Base-by-base conservation (phyloP, 2,113 vertebrate species). In the Proterorhinus semilunaris region DNA sequence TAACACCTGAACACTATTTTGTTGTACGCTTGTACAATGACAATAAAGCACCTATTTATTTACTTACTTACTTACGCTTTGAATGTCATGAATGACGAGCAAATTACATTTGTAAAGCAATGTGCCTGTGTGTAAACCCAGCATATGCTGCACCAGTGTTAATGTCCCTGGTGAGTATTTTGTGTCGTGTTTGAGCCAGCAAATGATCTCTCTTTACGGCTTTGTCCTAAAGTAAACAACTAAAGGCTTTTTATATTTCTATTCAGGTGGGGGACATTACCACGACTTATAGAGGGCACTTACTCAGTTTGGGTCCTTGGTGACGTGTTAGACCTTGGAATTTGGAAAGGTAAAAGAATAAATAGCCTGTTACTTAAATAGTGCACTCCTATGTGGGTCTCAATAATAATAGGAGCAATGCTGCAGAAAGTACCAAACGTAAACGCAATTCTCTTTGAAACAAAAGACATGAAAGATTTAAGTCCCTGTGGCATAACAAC, bases 271-370 rank as follows among this genome's bases (percentile, higher is more conserved):
- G 42, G 36, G 42, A 44, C 36, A 61, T 61, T 61, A 61, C n/a
- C 58, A 61, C 58, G 44, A 43, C 42, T 44, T n/a, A 61, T 15
- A 61, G 58, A 61, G 58, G 58, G 7, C 58, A 45, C 42, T 44
- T 61, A 6, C 58, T 12, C 57, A 44, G 42, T 44, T 45, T 61
- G 1, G 15, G 15, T 61, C 58, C 58, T 61, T 45, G 58, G 4
- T 44, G 58, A 61, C 58, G 45, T 45, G 42, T 13, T 3, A 15
- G 13, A 61, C 42, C 42, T 61, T 61, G 36, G 42, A 61, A 13
- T 61, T 61, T 6, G 13, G 13, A 59, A 59, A 59, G 57, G 57
- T 59, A 44, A 44, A 61, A 44, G 58, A 61, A 61, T 61, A 9
- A 61, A 44, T 44, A n/a, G 42, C 42, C 13, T n/a, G 42, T 55